Base-by-base conservation (phyloP, 2,888 invertebrate genomes). In the Sinopyrophorus schimmeli region DNA sequence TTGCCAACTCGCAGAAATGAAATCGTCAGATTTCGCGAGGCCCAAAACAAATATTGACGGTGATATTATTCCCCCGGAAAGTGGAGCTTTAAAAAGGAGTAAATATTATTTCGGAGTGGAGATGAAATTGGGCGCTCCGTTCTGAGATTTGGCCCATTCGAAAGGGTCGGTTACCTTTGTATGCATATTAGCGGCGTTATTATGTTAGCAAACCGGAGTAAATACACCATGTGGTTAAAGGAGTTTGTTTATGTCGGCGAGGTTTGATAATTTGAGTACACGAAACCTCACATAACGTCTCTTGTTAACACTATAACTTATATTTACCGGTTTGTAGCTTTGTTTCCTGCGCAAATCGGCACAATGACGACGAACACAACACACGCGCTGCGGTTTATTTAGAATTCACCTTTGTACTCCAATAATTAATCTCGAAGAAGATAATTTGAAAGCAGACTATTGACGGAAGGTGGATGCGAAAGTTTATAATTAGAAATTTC, bases 181-280 rank as follows among this genome's bases (percentile, higher is more conserved):
- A 58, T 58, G 58, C 50, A 60, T 58, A 60, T 59, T 60, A 54
- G 59, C 53, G 55, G 57, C 55, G 50, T 58, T 61, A 61, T 60
- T 59, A 58, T 57, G 59, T 53, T 62, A 58, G 58, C 56, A 59
- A 59, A 53, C 53, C 54, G 53, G 54, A 46, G 58, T 58, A 61
- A 61, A 62, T 62, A 60, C 55, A 58, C 53, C 42, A 47, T 57
- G 57, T 49, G 56, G 58, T 55, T 50, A 49, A 52, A 55, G 51
- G 58, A 58, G 58, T 55, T 57, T 58, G 58, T 62, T 62, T 60
- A 60, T 55, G 55, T 52, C 41, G 49, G 53, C 37, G 55, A 54
- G 46, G 38, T 46, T n/a, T 46, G 31, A 38, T 46, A 46, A 46
- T 46, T 46, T 46, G 38, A 46, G 46, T 38, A 39, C 39, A 46